Evolutionary conservation across 2,113 vertebrate species (phyloP).

Genomic region (Varanus salvator): DNA sequence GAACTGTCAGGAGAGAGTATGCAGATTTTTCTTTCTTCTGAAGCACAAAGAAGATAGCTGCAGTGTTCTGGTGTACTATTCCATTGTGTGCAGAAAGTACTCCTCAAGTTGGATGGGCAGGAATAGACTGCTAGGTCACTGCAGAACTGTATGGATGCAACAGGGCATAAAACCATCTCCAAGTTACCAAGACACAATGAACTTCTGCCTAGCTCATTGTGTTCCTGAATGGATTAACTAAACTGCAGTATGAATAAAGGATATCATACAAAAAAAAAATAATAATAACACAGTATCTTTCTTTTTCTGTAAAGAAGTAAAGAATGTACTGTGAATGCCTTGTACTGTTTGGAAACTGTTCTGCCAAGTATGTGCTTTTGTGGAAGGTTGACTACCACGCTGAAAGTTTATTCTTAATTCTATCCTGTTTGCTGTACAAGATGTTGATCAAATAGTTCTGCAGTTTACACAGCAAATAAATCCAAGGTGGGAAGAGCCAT

Average conservation of each 20-base stretch:
- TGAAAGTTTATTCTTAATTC: background rate
- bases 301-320: background rate
- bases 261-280: background rate
- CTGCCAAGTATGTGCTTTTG: background rate
- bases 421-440: background rate
- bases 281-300: background rate
- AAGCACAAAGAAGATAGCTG: background rate
- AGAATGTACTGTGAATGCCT: background rate
- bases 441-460: background rate
- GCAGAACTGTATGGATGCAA: background rate
- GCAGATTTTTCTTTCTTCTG: background rate
- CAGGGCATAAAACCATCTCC: background rate
- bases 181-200: background rate
- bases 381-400: background rate
- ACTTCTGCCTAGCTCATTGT: no score
- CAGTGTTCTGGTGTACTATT: background rate
- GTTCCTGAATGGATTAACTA: background rate
- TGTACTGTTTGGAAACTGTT: background rate
- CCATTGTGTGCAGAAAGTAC: background rate
- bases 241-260: background rate
- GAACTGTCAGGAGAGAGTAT: background rate
- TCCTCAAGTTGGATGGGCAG: background rate
- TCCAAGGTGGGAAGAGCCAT: background rate
- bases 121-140: background rate
- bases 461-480: slow-evolving; percentile 13